phyloP scores from a whole-genome alignment of 2,888 invertebrate species.

The Alloscopus bannaensis region DNA sequence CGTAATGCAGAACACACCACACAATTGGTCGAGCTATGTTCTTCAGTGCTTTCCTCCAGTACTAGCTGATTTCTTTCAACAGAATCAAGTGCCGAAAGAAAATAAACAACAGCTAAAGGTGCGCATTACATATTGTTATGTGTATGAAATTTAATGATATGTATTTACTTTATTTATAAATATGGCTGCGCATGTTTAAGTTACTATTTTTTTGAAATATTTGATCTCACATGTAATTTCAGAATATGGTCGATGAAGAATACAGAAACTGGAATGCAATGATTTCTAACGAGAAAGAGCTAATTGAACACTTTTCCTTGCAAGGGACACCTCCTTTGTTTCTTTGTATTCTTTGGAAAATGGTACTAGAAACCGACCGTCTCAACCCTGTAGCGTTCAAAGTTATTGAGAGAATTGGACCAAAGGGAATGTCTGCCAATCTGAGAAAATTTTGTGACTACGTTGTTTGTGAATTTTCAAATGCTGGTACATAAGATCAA shows the following conservation, averaged over 20 bases:
- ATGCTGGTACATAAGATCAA: slow-evolving; percentile 83
- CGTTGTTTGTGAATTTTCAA: slow-evolving; percentile 93
- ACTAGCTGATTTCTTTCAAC: slow-evolving; percentile 91
- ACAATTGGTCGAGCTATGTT: slow-evolving; percentile 96
- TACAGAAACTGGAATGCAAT: slow-evolving; percentile 97
- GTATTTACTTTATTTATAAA: background rate
- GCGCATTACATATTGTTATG: slow-evolving; percentile 11
- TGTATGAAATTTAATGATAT: background rate
- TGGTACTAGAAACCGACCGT: slow-evolving; percentile 90
- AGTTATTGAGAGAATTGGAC: slow-evolving; percentile 94
- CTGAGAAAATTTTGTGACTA: slow-evolving; percentile 96
- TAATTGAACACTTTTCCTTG: slow-evolving; percentile 95
- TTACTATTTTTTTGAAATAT: too few species aligned
- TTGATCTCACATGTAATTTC: too few species aligned
- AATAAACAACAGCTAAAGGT: slow-evolving; percentile 91
- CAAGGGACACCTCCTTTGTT: slow-evolving; percentile 94
- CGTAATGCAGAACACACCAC: slow-evolving; percentile 95
- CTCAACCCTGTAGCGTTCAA: slow-evolving; percentile 97
- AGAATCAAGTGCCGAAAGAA: slow-evolving; percentile 89
- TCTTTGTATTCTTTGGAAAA: slow-evolving; percentile 95
- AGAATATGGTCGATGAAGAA: slow-evolving; percentile 94
- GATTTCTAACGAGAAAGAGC: slow-evolving; percentile 94
- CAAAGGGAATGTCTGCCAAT: slow-evolving; percentile 92
- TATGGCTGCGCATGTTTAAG: background rate
- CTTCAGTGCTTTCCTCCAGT: slow-evolving; percentile 93